A percentile compares a stretch with the other conserved stretches of the same genome.
phyloP scores from a whole-genome alignment of 2,113 vertebrate genomes.

The Actinemys pallida region DNA sequence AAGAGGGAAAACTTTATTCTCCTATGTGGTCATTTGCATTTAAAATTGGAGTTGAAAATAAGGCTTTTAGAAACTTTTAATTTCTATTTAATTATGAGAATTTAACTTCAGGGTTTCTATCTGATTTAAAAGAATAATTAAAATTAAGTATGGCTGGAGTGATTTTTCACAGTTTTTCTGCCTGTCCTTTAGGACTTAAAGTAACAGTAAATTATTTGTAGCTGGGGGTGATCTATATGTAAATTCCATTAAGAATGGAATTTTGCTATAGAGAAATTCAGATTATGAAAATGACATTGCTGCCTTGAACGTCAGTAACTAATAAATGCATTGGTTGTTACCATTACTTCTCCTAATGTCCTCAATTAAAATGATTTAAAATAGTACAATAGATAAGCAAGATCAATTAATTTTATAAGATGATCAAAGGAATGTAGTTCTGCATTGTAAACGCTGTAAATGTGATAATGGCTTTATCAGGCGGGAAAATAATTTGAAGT shows the following conservation, averaged over 20 bases:
- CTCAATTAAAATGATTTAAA: conserved; percentile 90
- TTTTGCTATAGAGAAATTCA: conserved; percentile 85
- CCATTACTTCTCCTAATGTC: conserved; percentile 92
- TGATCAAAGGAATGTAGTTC: conserved; percentile 87
- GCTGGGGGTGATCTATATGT: conserved; percentile 89
- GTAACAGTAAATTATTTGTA: conserved; percentile 91
- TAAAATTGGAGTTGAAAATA: conserved; percentile 83
- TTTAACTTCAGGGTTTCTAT: conserved; percentile 88
- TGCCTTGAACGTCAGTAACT: conserved; percentile 78
- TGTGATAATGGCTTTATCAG: conserved; percentile 84
- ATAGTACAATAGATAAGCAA: conserved; percentile 93
- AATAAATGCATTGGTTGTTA: conserved; percentile 86
- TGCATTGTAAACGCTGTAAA: conserved; percentile 82
- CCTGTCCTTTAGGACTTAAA: conserved; percentile 88
- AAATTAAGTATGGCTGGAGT: conserved; percentile 92
- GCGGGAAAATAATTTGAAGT: conserved; percentile 80
- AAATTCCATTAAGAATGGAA: conserved; percentile 90
- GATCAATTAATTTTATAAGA: conserved; percentile 88
- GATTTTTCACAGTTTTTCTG: conserved; percentile 85
- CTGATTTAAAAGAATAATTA: conserved; percentile 96
- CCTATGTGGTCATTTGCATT: conserved; percentile 80
- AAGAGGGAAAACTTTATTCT: conserved; percentile 24
- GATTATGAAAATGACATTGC: conserved; percentile 86
- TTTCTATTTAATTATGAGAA: conserved; percentile 89
- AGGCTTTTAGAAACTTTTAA: conserved; percentile 88